Evolutionary conservation across 2,797 vertebrate genomes (phyloP).

Genomic region (Micromesistius poutassou): DNA sequence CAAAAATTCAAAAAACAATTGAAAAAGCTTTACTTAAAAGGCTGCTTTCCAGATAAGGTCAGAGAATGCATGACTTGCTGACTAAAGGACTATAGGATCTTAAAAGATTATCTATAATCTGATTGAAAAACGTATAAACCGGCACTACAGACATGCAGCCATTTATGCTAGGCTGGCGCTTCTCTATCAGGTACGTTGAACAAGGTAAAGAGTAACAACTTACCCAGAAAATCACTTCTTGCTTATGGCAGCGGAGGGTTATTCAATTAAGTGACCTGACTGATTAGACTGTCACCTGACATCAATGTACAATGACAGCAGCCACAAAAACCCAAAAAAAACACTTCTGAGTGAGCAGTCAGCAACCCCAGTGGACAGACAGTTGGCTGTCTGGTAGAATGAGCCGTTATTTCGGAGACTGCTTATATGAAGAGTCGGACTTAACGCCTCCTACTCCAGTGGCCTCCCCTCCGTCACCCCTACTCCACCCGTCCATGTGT

Average conservation of each 20-base stretch:
- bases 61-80: neutral
- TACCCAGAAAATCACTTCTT: constrained; percentile 32
- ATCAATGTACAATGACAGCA: too few relatives aligned
- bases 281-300: neutral
- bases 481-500: too few relatives aligned
- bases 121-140: neutral
- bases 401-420: too few relatives aligned
- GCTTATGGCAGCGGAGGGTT: neutral
- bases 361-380: neutral
- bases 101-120: neutral
- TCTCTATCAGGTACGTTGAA: neutral
- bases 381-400: too few relatives aligned
- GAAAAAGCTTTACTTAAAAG: neutral
- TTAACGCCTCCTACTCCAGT: too few relatives aligned
- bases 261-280: neutral
- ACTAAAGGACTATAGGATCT: neutral
- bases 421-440: too few relatives aligned
- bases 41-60: neutral
- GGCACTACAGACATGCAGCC: neutral
- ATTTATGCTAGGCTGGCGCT: neutral
- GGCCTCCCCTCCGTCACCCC: too few relatives aligned
- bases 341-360: neutral
- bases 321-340: neutral
- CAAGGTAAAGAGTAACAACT: constrained; percentile 22
- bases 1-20: neutral